A percentile compares a stretch with the other conserved stretches of the same genome.
Evolutionary conservation across 2,797 vertebrate genomes (phyloP).

Genomic region (Ctenopoma multispine): DNA sequence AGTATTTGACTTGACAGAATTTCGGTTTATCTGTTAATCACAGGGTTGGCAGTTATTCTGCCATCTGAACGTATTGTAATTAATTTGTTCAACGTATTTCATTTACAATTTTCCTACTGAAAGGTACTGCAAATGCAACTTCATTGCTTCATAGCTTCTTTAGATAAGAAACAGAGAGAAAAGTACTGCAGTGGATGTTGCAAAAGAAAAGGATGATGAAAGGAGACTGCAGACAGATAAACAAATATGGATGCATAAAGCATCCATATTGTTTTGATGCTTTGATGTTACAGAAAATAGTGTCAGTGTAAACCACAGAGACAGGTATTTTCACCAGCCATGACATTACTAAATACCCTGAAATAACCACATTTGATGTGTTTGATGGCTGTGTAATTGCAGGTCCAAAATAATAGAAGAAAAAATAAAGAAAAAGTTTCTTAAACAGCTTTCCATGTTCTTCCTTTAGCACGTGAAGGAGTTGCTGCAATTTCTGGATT

Average conservation of each 20-base stretch:
- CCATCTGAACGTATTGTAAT: not conserved
- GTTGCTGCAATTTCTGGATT: slow-evolving; percentile 30
- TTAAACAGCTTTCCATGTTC: slow-evolving; percentile 13
- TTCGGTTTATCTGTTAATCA: too few relatives aligned
- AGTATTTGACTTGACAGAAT: too few relatives aligned
- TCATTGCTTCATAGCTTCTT: not conserved
- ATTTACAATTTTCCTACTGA: not conserved
- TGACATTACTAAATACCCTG: slow-evolving; percentile 7
- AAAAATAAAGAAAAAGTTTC: slow-evolving; percentile 20
- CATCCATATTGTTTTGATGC: slow-evolving; percentile 19
- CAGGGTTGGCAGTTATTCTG: not conserved
- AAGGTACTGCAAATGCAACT: not conserved
- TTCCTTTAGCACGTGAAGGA: slow-evolving; percentile 5
- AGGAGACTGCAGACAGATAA: not conserved
- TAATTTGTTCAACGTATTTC: not conserved
- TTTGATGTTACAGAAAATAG: slow-evolving; percentile 35
- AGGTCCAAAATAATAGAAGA: too few relatives aligned
- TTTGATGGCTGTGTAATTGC: too few relatives aligned
- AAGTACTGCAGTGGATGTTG: not conserved
- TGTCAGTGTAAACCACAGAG: slow-evolving; percentile 3
- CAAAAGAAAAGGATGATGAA: slow-evolving; percentile 31
- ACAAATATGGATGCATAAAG: slow-evolving; percentile 3
- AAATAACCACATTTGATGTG: not conserved
- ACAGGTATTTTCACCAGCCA: slow-evolving; percentile 19
- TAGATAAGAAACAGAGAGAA: slow-evolving; percentile 25